Evolutionary conservation across 1,140 invertebrate species (phyloP), one percentile per base, ranked within the genome.

Genomic region (Drosophila kohkoa): DNA sequence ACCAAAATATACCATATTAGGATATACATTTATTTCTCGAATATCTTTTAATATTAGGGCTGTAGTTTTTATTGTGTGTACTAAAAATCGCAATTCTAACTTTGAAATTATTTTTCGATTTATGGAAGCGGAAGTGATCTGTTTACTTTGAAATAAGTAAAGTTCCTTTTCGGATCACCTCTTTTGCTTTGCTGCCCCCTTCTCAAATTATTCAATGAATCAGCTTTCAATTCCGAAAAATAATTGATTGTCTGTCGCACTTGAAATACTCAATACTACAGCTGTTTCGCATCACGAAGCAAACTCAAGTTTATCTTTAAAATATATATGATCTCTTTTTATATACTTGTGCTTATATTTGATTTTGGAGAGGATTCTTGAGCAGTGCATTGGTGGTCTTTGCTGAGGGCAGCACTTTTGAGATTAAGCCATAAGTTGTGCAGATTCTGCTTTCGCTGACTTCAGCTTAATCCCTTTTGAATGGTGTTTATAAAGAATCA

Each of bases 401-500:
- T 72, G 62, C 62, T 30, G 35, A 52, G 52, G 65, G 46, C 54
- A 52, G 63, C 63, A 45, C 49, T 71, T 55, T 41, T 38, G 30
- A 6, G 49, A 63, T 52, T 52, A 54, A 48, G 59, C 54, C 30
- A 65, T 35, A 59, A 58, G 32, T 71, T 49, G 45, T 58, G 38
- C 68, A 57, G 13, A 67, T 68, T 16, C 25, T 64, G 16, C 35
- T 52, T 76, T 52, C 57, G 75, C 65, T 75, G 65, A 70, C 72
- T 77, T 54, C 48, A 70, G 75, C 65, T 68, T 77, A 77, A 77
- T 77, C 75, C 75, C 71, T 60, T 25, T 54, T 69, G 64, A 8
- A 7, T 51, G 48, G 43, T 72, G 69, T 59, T 73, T 59, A 67
- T 67, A 51, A 51, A 68, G 49, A 58, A 67, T 58, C 28, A 48